These are phyloP conservation scores for Idris sp. DNA, from an alignment of 1,140 invertebrate species.

Conservation along the genomic window DNA sequence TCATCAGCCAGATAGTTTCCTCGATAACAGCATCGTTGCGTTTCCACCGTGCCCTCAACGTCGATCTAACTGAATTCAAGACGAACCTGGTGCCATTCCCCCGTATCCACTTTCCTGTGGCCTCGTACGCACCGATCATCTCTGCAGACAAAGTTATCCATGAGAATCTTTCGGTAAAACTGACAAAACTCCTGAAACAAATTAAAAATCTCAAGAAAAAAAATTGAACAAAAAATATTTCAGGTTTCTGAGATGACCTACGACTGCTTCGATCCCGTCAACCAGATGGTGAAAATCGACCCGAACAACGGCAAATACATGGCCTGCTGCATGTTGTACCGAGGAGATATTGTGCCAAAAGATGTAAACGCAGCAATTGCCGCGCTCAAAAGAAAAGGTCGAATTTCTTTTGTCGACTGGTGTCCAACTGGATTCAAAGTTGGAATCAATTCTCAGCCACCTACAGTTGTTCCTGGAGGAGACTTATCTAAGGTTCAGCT, in stretches of 20 bases:
- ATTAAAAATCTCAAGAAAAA: too few species aligned
- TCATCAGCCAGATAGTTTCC: slow-evolving; percentile 82
- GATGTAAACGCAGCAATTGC: slow-evolving; percentile 88
- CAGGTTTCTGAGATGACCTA: slow-evolving; percentile 86
- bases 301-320: slow-evolving; percentile 77
- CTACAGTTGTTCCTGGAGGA: slow-evolving; percentile 59
- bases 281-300: slow-evolving; percentile 80
- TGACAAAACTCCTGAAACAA: too few species aligned
- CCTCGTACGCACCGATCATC: slow-evolving; percentile 87
- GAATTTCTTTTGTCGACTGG: slow-evolving; percentile 83
- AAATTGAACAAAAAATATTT: too few species aligned
- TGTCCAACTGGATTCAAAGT: slow-evolving; percentile 82
- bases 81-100: slow-evolving; percentile 79
- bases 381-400: slow-evolving; percentile 84
- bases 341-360: slow-evolving; percentile 84
- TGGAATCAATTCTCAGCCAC: slow-evolving; percentile 78
- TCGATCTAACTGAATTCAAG: slow-evolving; percentile 85
- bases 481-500: slow-evolving; percentile 57
- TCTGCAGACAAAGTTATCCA: slow-evolving; percentile 85
- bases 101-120: slow-evolving; percentile 78
- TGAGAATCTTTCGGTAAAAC: too few species aligned
- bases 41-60: slow-evolving; percentile 85
- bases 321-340: slow-evolving; percentile 82
- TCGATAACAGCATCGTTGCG: slow-evolving; percentile 82
- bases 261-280: slow-evolving; percentile 87